A percentile compares a stretch with the other conserved stretches of the same genome.
Conservation (phyloP, 2,888 invertebrate species). For the Operophtera brumata region DNA sequence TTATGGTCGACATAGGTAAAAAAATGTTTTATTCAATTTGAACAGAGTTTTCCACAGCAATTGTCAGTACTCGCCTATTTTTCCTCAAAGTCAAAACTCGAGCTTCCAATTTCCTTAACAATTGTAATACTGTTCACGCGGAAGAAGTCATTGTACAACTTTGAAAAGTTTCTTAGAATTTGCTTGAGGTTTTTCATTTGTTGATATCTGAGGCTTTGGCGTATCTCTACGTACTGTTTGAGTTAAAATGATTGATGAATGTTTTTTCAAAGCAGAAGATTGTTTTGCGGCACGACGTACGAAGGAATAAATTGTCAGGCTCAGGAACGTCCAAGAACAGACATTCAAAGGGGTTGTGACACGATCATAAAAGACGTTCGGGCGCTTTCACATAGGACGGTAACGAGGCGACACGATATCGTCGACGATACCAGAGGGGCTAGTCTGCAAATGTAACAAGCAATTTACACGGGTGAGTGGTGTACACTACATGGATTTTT, state of each 20-base stretch:
- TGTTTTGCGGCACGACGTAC: no score
- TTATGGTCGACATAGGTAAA: no score
- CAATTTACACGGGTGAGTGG: no score
- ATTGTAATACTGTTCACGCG: slow-evolving; percentile 11
- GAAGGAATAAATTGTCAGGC: no score
- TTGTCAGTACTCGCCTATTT: neutral
- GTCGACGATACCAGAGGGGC: no score
- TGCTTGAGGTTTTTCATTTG: neutral
- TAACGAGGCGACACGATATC: no score
- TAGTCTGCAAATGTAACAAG: no score
- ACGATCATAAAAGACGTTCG: no score
- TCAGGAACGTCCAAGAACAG: no score
- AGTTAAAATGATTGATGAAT: neutral
- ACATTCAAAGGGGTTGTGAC: no score
- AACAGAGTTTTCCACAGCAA: neutral
- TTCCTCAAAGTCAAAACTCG: slow-evolving; percentile 3
- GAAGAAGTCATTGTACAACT: slow-evolving; percentile 9
- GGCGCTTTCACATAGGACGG: no score
- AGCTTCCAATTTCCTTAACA: slow-evolving; percentile 7
- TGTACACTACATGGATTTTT: no score
- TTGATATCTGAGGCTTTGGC: neutral
- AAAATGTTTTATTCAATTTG: neutral
- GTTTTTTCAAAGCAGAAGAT: neutral
- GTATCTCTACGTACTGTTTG: neutral
- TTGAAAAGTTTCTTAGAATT: slow-evolving; percentile 2